Base-by-base conservation (phyloP, 2,113 vertebrate species). In the Gymnogyps californianus region DNA sequence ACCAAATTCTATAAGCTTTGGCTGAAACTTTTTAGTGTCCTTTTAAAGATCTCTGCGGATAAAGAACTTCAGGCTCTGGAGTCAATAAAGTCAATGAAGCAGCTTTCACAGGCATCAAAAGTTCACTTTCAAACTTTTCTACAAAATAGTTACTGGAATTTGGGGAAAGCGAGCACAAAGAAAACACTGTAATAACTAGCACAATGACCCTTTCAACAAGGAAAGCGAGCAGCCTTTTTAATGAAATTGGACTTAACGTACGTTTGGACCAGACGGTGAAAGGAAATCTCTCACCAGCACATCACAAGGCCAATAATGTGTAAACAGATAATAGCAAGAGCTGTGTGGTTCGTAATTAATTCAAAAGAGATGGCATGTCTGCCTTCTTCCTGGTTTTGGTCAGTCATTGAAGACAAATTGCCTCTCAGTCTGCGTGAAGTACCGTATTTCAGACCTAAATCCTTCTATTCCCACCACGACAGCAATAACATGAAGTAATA, bases 131-230 rank as follows among this genome's bases (percentile, higher is more conserved):
- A 58, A 96, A 95, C 90, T 96, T 81, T 65, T 80, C 79, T 71
- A 74, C 93, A 70, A 90, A 96, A 91, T 16, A 97, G 87, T 94
- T 89, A 65, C 93, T 97, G 96, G 96, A 87, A 94, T 96, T 95
- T 84, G 75, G 84, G 67, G 93, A 49, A 75, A 96, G 91, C 0
- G 26, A 97, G 87, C 81, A 97, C 93, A 97, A 97, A 96, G 95
- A 70, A 91, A 96, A 96, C 94, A 93, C 93, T 96, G 95, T 96
- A 97, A 96, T 90, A 97, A 93, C 83, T 26, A 40, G 85, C 89
- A 96, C 96, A 97, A 96, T 96, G 94, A 96, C 91, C 84, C 95
- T 96, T 97, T 97, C 91, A 97, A 70, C 58, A 21, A 54, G 93
- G 85, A 83, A 71, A 90, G 90, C 31, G 10, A 96, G 90, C 93